Evolutionary conservation across 2,113 vertebrate genomes (phyloP).

Genomic region (Thunnus thynnus): DNA sequence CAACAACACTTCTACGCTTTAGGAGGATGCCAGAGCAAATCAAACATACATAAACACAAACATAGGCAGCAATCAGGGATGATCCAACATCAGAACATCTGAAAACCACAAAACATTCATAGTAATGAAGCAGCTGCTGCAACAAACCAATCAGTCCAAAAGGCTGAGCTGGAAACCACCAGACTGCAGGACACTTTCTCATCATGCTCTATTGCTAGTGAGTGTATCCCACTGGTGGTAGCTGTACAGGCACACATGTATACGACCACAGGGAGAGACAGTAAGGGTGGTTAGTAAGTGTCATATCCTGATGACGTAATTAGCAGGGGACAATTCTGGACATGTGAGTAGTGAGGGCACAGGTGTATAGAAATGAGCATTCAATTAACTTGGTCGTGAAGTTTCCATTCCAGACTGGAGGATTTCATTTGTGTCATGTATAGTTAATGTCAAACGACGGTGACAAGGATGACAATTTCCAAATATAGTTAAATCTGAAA

Average conservation of each 20-base stretch:
- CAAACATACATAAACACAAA: slow-evolving; percentile 14
- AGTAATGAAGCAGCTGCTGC: slow-evolving; percentile 58
- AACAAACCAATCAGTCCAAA: slow-evolving; percentile 59
- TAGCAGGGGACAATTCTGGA: no score
- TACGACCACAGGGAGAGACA: slow-evolving; percentile 23
- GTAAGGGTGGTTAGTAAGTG: background rate
- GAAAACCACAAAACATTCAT: slow-evolving; percentile 11
- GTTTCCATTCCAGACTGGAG: no score
- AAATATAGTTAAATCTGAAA: no score
- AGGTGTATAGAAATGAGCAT: no score
- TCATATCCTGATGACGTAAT: no score
- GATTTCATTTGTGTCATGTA: no score
- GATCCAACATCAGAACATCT: slow-evolving; percentile 10
- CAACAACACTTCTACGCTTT: slow-evolving; percentile 18
- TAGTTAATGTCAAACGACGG: no score
- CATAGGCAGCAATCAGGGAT: slow-evolving; percentile 46
- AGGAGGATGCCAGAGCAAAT: slow-evolving; percentile 22
- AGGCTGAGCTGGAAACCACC: slow-evolving; percentile 44
- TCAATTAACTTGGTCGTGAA: no score
- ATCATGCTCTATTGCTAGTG: slow-evolving; percentile 25
- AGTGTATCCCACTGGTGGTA: slow-evolving; percentile 38
- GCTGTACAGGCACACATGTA: background rate
- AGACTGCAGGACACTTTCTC: slow-evolving; percentile 44
- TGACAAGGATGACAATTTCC: no score
- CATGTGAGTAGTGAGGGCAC: no score